Base-by-base conservation (phyloP, 2,113 vertebrate species). In the Henicopernis longicauda region DNA sequence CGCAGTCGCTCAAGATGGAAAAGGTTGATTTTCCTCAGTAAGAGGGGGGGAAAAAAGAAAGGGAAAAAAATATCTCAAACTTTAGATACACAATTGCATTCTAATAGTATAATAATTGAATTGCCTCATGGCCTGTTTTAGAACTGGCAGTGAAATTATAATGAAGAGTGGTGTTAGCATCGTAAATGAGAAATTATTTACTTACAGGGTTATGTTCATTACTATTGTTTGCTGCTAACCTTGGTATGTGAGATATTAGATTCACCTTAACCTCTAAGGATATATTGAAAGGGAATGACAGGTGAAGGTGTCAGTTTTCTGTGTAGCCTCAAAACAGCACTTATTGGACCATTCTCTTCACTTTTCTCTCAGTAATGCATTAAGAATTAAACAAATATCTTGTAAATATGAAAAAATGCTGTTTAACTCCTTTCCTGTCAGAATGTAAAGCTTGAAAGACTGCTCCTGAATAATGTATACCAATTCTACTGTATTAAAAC, bases 131-230 rank as follows among this genome's bases (percentile, higher is more conserved):
- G 25, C 13, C 7, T 81, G 14, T 54, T 83, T 67, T 74, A 90
- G n/a, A 81, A 67, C 22, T 34, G 11, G 22, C 26, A 74, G 21
- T 57, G 42, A 83, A 86, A 66, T 62, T 52, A 62, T 44, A 80
- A 89, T 62, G 50, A 90, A 70, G 10, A 80, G 4, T 19, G 73
- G 12, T 2, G 2, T 90, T 94, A 66, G n/a, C 63, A 92, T 31
- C 63, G 42, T 59, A 93, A 93, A 92, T 66, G n/a, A 94, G 62
- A 90, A 80, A 38, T 66, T 22, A 70, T 91, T 96, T 93, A 77
- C 55, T 86, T 58, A 62, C 15, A 74, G 25, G 54, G 8, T 12
- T 83, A 13, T 29, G 36, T 40, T 86, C 55, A 31, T 86, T 77
- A 47, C n/a, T 74, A 34, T 26, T 50, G 26, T 66, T 93, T 92